These are phyloP conservation scores for Pithys albifrons DNA, from an alignment of 2,113 vertebrate species.

Conservation along the genomic window DNA sequence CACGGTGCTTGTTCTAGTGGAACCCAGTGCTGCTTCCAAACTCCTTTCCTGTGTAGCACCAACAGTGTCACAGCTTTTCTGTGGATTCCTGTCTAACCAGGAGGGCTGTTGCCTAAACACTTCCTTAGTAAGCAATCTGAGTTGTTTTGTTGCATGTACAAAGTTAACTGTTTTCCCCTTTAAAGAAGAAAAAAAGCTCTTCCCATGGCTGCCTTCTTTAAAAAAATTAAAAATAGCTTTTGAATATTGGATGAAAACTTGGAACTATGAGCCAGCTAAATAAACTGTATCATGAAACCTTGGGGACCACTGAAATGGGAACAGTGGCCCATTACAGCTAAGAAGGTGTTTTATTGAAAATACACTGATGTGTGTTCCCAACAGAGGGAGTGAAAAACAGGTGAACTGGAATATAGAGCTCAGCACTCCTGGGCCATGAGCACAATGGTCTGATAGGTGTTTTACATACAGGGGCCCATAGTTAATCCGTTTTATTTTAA, in stretches of 20 bases:
- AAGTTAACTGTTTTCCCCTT: not conserved
- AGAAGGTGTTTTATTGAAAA: conserved; percentile 95
- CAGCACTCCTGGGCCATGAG: conserved; percentile 2
- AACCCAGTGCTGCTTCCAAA: not conserved
- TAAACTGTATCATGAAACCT: conserved; percentile 84
- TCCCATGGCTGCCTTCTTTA: not conserved
- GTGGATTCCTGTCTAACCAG: not conserved
- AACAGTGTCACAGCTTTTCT: not conserved
- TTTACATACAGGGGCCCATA: not conserved
- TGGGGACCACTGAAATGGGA: conserved; percentile 88
- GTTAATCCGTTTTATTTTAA: conserved; percentile 18
- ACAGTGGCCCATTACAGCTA: conserved; percentile 89
- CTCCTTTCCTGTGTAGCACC: not conserved
- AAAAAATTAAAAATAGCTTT: conserved; percentile 6
- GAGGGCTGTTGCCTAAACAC: not conserved
- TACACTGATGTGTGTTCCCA: conserved; percentile 76
- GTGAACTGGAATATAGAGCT: not conserved
- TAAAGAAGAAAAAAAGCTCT: not conserved
- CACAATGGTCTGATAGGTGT: not conserved
- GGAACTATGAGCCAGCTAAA: conserved; percentile 77
- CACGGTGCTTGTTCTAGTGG: not conserved
- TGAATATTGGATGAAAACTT: conserved; percentile 56
- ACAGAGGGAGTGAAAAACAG: conserved; percentile 60
- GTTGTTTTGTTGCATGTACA: not conserved
- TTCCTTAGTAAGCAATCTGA: not conserved